These are phyloP conservation scores for Leiothrix lutea DNA, from an alignment of 2,113 vertebrate species.

Conservation along the genomic window DNA sequence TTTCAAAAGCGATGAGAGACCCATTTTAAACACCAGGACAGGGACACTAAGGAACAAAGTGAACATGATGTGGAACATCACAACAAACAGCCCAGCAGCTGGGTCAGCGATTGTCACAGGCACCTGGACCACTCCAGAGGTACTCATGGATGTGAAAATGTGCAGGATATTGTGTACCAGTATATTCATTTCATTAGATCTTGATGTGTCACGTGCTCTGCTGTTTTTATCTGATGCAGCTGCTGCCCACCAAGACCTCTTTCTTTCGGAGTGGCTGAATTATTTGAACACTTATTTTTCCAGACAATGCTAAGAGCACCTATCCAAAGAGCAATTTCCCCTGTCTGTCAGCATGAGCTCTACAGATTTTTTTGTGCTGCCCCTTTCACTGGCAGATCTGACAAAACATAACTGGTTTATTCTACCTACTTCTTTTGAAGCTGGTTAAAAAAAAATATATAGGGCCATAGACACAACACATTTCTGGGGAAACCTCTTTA, in stretches of 20 bases:
- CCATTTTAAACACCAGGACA: not conserved
- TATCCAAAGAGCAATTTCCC: not conserved
- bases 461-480: not conserved
- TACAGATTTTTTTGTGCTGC: not conserved
- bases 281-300: not conserved
- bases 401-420: not conserved
- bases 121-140: not conserved
- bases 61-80: not conserved
- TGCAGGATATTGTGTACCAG: not conserved
- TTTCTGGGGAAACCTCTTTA: not conserved
- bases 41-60: not conserved
- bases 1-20: fast-evolving
- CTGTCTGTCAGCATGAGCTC: not conserved
- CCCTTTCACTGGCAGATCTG: not conserved
- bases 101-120: not conserved
- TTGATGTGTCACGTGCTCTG: not conserved
- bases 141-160: not conserved
- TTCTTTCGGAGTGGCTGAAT: not conserved
- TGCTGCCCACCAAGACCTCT: not conserved
- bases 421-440: not conserved
- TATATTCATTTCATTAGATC: not conserved
- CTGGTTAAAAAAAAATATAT: not conserved
- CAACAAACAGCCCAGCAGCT: not conserved
- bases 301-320: not conserved
- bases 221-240: not conserved